Evolutionary conservation across 2,113 vertebrate species (phyloP).

Genomic region (Drymodes brunneopygia): DNA sequence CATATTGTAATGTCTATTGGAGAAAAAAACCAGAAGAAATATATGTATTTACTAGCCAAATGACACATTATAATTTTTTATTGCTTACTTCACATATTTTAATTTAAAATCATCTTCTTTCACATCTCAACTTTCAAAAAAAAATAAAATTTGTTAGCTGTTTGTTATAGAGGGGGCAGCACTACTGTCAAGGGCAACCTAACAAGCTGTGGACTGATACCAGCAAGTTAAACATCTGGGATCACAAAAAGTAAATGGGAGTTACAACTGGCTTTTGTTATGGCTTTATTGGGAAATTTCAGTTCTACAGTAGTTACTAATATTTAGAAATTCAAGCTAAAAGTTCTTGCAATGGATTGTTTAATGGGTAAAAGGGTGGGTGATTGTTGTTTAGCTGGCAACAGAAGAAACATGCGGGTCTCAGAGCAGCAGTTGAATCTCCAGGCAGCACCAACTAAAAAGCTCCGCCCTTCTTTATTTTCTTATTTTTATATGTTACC

Average conservation of each 20-base stretch:
- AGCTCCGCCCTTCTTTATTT: too few species aligned
- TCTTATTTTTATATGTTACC: too few species aligned
- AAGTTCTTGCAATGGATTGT: neutral
- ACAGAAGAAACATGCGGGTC: too few species aligned
- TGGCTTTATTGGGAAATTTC: neutral
- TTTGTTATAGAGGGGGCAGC: neutral
- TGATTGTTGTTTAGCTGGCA: too few species aligned
- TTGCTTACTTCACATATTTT: slow-evolving; percentile 10
- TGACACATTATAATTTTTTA: neutral
- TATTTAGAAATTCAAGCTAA: neutral
- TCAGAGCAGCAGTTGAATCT: too few species aligned
- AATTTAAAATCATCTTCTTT: neutral
- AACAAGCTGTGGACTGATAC: neutral
- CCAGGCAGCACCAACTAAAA: too few species aligned
- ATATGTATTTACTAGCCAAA: neutral
- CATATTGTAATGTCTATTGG: neutral
- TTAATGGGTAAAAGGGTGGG: neutral
- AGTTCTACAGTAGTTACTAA: neutral
- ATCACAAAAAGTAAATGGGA: neutral
- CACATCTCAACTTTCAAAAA: neutral
- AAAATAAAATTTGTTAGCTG: neutral
- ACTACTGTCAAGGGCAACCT: neutral
- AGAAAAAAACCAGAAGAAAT: neutral
- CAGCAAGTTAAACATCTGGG: neutral
- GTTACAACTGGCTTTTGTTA: neutral